phyloP scores from a whole-genome alignment of 2,888 invertebrate species.

The Drosophila peninsularis region DNA sequence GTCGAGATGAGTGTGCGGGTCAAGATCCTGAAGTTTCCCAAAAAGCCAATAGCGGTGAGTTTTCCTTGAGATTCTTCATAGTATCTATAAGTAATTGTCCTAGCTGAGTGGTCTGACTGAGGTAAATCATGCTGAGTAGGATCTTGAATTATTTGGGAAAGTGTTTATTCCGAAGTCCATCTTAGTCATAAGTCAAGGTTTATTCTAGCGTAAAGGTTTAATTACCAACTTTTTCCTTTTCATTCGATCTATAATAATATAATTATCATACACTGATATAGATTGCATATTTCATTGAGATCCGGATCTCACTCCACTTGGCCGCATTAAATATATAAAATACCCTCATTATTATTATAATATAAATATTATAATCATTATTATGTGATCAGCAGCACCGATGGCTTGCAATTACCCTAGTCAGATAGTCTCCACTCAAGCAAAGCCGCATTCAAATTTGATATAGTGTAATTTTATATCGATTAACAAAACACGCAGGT shows the following conservation, averaged over 20 bases:
- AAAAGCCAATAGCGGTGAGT: conserved; percentile 63
- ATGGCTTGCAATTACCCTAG: neutral
- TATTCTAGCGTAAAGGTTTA: neutral
- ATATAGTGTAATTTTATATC: neutral
- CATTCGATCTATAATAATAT: neutral
- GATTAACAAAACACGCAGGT: neutral
- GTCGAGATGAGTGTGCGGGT: conserved; percentile 60
- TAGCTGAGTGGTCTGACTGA: too few relatives aligned
- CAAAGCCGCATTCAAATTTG: neutral
- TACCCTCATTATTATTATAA: too few relatives aligned
- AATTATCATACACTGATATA: too few relatives aligned
- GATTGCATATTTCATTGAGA: too few relatives aligned
- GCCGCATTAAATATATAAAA: too few relatives aligned
- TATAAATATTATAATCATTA: neutral
- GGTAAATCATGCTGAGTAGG: neutral
- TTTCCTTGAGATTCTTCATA: neutral
- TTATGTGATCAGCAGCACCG: neutral
- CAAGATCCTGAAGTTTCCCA: conserved; percentile 50
- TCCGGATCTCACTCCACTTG: too few relatives aligned
- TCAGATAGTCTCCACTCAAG: too few relatives aligned
- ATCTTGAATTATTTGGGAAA: too few relatives aligned
- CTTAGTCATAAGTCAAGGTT: neutral
- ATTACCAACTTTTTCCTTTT: neutral
- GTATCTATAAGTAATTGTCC: neutral
- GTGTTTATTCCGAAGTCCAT: neutral